Evolutionary conservation across 2,113 vertebrate species (phyloP), one percentile per base, ranked within the genome.

Genomic region (Pluvianellus socialis): DNA sequence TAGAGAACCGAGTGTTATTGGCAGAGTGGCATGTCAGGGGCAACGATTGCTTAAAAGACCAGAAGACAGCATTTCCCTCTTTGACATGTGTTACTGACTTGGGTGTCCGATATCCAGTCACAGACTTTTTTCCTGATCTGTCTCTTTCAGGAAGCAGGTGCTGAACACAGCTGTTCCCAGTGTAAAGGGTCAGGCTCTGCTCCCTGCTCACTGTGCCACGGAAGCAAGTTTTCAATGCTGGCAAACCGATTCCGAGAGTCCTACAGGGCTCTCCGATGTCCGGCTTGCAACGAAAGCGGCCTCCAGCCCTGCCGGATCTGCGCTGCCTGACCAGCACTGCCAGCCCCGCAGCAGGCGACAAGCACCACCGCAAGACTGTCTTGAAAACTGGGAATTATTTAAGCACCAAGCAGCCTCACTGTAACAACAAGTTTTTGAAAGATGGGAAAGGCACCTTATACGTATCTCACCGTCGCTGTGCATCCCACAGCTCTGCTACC

Each of bases 211-310:
- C 98, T 99, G 97, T 99, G 99, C 98, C 99, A 99, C 0, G 99
- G 99, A 47, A 99, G 99, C 98, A 99, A 99, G 97, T 99, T 99
- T 96, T 99, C 99, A 1, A 99, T 99, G 99, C 97, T 99, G 98
- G 99, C 99, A 28, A 99, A 99, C 97, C 98, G 99, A 92, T 99
- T 99, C 98, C 99, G 98, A 81, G 99, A 99, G 98, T 99, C 99
- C 86, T 99, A 99, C 95, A 98, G 98, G 66, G 99, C 99, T 35
- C 98, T 99, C 67, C 98, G 99, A 13, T 99, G 99, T 15, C 99
- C 99, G 7, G 99, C 99, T 47, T 99, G 99, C 97, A 98, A 99
- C 32, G 98, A 99, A 71, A 98, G 99, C 5, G 99, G 99, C 68
- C 96, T 98, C 94, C 98, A 99, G 97, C 99, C 98, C 72, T 99